Evolutionary conservation across 2,888 invertebrate genomes (phyloP).

Genomic region (Ephialtes manifestator): DNA sequence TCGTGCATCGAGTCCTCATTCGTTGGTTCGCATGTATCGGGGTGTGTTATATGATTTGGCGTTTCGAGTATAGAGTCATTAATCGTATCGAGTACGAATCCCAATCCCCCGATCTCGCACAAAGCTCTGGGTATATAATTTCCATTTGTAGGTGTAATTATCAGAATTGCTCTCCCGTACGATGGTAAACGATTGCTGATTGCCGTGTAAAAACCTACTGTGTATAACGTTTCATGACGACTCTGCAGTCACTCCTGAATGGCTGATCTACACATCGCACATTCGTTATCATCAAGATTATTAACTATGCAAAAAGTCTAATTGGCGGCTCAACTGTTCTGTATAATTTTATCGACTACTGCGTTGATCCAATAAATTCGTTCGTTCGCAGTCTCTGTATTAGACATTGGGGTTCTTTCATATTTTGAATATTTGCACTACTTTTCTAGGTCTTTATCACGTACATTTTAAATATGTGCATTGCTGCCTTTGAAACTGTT

Average conservation of each 20-base stretch:
- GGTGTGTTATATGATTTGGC: slow-evolving; percentile 1
- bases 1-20: slow-evolving; percentile 5
- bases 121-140: slow-evolving; percentile 47
- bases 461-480: too few relatives aligned
- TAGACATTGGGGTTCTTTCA: too few relatives aligned
- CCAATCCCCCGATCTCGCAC: slow-evolving; percentile 39
- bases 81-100: slow-evolving; percentile 66
- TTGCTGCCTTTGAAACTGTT: too few relatives aligned
- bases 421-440: too few relatives aligned
- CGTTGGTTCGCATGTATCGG: not conserved
- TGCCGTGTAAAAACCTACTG: slow-evolving; percentile 35
- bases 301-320: slow-evolving; percentile 11
- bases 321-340: not conserved
- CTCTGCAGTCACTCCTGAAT: not conserved
- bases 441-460: too few relatives aligned
- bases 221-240: slow-evolving; percentile 30
- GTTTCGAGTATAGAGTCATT: slow-evolving; percentile 49
- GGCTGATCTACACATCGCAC: slow-evolving; percentile 9
- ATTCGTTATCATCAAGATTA: slow-evolving; percentile 15
- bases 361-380: too few relatives aligned
- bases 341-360: not conserved
- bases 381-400: too few relatives aligned
- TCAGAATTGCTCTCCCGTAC: slow-evolving; percentile 38
- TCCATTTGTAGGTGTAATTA: slow-evolving; percentile 53
- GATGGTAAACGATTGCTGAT: slow-evolving; percentile 46